phyloP scores from a whole-genome alignment of 2,797 vertebrate genomes.

The Sebastes elongatus region DNA sequence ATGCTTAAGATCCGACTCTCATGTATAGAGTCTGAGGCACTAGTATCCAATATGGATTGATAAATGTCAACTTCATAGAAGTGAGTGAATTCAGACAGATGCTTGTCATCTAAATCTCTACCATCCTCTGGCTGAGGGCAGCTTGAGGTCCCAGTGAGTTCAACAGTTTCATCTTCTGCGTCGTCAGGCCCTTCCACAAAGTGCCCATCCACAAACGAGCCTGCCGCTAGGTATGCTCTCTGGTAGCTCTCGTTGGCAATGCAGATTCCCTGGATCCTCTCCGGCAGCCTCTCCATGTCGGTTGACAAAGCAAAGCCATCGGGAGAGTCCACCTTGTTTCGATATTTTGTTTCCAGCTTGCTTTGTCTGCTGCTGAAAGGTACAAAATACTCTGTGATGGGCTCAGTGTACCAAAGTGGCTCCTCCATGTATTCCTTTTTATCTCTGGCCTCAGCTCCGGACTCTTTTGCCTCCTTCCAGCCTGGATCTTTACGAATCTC shows the following conservation, averaged over 20 bases:
- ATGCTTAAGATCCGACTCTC: slow-evolving; percentile 99
- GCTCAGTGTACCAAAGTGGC: slow-evolving; percentile 99
- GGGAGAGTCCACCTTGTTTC: slow-evolving; percentile 85
- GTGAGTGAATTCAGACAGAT: slow-evolving; percentile 98
- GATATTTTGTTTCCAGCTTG: slow-evolving; percentile 98
- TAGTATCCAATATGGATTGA: slow-evolving; percentile 99
- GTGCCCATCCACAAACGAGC: slow-evolving; percentile 97
- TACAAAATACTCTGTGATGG: slow-evolving; percentile 95
- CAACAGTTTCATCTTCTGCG: slow-evolving; percentile 89
- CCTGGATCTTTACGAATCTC: slow-evolving; percentile 89
- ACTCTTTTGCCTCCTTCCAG: slow-evolving; percentile 84
- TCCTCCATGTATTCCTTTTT: slow-evolving; percentile 97
- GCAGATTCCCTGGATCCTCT: slow-evolving; percentile 92
- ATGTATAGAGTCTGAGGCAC: slow-evolving; percentile 99
- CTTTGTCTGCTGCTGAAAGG: slow-evolving; percentile 93
- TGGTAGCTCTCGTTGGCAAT: slow-evolving; percentile 89
- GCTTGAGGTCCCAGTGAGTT: slow-evolving; percentile 91
- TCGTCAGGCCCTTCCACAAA: slow-evolving; percentile 97
- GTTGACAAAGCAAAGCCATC: slow-evolving; percentile 76
- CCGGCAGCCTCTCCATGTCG: slow-evolving; percentile 87
- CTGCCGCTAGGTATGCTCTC: slow-evolving; percentile 94
- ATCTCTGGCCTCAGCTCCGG: slow-evolving; percentile 84
- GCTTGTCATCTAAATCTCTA: slow-evolving; percentile 97
- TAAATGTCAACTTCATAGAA: slow-evolving; percentile 99
- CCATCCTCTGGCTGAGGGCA: slow-evolving; percentile 95